These are phyloP conservation scores for Epiblema foenella DNA, from an alignment of 2,888 invertebrate genomes.

Conservation along the genomic window DNA sequence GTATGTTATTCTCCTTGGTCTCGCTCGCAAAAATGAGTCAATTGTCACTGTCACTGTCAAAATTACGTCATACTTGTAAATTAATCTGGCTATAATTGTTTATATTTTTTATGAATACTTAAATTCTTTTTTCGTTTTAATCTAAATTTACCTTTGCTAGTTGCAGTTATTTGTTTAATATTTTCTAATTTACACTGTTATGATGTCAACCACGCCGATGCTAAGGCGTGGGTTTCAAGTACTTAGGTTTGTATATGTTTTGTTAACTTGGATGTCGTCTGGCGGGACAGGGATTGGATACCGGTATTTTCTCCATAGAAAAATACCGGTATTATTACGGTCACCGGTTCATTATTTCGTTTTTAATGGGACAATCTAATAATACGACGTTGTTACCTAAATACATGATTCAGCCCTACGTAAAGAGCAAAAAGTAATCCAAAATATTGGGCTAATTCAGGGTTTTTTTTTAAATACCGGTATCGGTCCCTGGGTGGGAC, in stretches of 20 bases:
- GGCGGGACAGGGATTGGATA: too few species aligned
- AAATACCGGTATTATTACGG: too few species aligned
- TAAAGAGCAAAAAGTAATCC: too few species aligned
- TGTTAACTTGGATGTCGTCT: background rate
- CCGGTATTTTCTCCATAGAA: too few species aligned
- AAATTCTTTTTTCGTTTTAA: background rate
- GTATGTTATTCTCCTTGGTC: background rate
- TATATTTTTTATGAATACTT: background rate
- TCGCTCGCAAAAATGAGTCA: background rate
- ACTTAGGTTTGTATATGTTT: background rate
- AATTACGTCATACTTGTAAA: conserved; percentile 3
- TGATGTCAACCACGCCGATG: conserved; percentile 10
- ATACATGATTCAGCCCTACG: too few species aligned
- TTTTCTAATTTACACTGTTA: background rate
- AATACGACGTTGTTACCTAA: too few species aligned
- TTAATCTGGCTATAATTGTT: background rate
- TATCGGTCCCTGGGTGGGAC: too few species aligned
- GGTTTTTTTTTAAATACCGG: too few species aligned
- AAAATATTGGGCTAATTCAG: too few species aligned
- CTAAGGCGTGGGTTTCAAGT: background rate
- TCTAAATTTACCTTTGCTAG: background rate
- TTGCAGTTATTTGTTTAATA: background rate
- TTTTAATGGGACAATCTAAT: too few species aligned
- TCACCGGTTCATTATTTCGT: too few species aligned
- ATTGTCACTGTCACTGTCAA: conserved; percentile 3